Conservation (phyloP, 2,797 vertebrate genomes). For the Anas bahamensis region DNA sequence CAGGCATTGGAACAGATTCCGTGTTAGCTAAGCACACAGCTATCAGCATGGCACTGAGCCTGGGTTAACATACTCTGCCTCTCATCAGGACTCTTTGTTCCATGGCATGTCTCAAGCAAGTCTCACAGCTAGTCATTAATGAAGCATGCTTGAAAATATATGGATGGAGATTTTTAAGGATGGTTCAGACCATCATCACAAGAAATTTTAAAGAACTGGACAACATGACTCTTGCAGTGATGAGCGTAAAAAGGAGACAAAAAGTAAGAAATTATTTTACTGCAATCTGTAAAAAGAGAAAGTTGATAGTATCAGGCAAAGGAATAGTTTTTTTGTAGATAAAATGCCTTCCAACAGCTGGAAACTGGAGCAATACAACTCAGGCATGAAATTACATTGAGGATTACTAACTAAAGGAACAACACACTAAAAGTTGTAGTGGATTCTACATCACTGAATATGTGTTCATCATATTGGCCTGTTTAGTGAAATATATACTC, state of each 20-base stretch:
- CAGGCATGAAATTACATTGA: conserved; percentile 27
- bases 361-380: not conserved
- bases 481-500: conserved; percentile 18
- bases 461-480: conserved; percentile 2
- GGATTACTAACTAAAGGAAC: not conserved
- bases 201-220: not conserved
- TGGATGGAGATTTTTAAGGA: not conserved
- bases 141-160: not conserved
- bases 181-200: not conserved
- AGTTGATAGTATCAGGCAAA: not conserved
- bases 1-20: conserved; percentile 10
- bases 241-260: not conserved
- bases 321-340: conserved; percentile 29
- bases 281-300: not conserved
- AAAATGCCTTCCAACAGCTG: conserved; percentile 42
- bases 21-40: conserved; percentile 22
- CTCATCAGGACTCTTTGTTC: conserved; percentile 13
- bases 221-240: not conserved
- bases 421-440: not conserved
- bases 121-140: not conserved
- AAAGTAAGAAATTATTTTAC: not conserved
- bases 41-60: conserved; percentile 53
- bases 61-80: conserved; percentile 9
- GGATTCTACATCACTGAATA: conserved; percentile 15
- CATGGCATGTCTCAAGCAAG: not conserved